phyloP scores from a whole-genome alignment of 2,797 vertebrate species.

The Trachops cirrhosus region DNA sequence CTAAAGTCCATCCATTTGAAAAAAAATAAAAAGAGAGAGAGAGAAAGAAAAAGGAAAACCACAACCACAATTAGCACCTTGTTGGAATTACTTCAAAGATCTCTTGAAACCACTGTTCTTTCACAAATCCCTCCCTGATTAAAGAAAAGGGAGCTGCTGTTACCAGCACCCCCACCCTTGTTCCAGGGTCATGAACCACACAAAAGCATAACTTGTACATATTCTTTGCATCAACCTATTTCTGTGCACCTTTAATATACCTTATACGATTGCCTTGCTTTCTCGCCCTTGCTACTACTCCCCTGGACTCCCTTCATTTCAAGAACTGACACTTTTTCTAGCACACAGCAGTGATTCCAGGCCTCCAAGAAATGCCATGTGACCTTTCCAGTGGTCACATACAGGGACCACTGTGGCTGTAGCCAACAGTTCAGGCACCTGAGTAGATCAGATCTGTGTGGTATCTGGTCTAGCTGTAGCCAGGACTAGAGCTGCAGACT shows the following conservation, averaged over 20 bases:
- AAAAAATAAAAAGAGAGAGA: not conserved
- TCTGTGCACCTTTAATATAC: not conserved
- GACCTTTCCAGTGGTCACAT: not conserved
- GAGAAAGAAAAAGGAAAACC: constrained; percentile 61
- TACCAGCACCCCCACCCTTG: constrained; percentile 12
- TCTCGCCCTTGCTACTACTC: not conserved
- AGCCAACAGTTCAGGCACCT: not conserved
- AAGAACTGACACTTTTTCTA: not conserved
- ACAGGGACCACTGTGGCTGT: not conserved
- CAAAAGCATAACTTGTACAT: not conserved
- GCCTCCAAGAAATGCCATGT: not conserved
- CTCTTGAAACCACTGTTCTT: constrained; percentile 58
- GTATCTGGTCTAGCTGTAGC: not conserved
- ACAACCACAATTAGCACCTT: constrained; percentile 72
- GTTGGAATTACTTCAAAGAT: constrained; percentile 70
- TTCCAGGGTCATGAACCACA: not conserved
- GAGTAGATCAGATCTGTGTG: not conserved
- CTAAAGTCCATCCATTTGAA: constrained; percentile 27
- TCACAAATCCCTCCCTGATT: constrained; percentile 61
- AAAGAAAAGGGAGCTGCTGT: constrained; percentile 49
- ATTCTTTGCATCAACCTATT: not conserved
- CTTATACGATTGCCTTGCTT: not conserved
- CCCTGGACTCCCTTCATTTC: not conserved
- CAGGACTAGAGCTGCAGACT: not conserved
- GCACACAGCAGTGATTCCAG: not conserved